These are phyloP conservation scores for Caretta caretta DNA, from an alignment of 2,113 vertebrate species.

Conservation along the genomic window DNA sequence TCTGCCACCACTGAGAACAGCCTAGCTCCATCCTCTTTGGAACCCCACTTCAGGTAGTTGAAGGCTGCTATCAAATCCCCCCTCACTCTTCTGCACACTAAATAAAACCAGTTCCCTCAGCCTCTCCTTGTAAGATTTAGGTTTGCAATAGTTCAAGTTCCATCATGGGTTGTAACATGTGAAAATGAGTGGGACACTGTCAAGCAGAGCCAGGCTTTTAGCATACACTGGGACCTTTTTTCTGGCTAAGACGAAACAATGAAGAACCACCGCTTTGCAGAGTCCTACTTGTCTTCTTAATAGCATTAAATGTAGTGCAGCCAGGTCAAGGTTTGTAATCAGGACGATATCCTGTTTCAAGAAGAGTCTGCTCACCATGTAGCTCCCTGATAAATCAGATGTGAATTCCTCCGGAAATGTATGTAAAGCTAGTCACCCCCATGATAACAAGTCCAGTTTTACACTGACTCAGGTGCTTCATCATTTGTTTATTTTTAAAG, in stretches of 20 bases:
- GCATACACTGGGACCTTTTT: background rate
- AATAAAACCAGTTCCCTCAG: too few relatives aligned
- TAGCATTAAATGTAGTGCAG: background rate
- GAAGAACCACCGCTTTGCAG: background rate
- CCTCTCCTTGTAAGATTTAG: background rate
- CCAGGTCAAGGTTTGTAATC: background rate
- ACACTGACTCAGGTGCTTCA: background rate
- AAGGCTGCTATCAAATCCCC: too few relatives aligned
- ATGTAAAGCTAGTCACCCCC: background rate
- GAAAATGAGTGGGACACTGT: background rate
- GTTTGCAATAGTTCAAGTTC: background rate
- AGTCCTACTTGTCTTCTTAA: background rate
- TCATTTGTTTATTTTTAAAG: background rate
- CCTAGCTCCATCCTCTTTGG: too few relatives aligned
- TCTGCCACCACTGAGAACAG: too few relatives aligned
- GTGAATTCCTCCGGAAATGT: background rate
- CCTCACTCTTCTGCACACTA: too few relatives aligned
- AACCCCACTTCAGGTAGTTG: too few relatives aligned
- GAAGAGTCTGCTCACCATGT: background rate
- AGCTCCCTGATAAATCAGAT: background rate
- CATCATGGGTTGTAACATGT: background rate
- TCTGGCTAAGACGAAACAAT: background rate
- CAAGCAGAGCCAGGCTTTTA: background rate
- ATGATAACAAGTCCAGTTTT: background rate
- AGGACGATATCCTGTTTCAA: background rate